Evolutionary conservation across 2,797 vertebrate species (phyloP).

Genomic region (Liasis olivaceus): DNA sequence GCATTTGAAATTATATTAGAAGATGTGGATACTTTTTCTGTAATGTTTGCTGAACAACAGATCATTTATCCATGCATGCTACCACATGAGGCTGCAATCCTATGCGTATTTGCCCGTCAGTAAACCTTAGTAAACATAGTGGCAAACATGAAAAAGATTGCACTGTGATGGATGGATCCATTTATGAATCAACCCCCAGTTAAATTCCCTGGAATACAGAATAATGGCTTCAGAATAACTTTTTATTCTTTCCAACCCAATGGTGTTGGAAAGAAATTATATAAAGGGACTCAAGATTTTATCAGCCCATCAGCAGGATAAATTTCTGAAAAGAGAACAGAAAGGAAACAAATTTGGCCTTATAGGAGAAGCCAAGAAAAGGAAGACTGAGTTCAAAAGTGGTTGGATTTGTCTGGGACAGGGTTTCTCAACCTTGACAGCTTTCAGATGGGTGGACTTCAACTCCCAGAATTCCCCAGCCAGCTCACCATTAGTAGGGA

Average conservation of each 20-base stretch:
- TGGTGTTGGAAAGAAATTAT: neutral
- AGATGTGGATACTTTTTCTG: neutral
- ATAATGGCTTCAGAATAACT: neutral
- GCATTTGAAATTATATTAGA: neutral
- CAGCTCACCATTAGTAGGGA: neutral
- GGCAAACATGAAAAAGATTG: neutral
- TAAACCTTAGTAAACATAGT: neutral
- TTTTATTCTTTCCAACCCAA: neutral
- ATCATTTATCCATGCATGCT: neutral
- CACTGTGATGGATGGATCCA: neutral
- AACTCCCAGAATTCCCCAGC: too few species aligned
- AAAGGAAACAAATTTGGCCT: neutral
- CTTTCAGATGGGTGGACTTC: too few species aligned
- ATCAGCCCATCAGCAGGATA: neutral
- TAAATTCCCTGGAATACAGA: neutral
- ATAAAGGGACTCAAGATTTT: neutral
- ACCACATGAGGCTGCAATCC: neutral
- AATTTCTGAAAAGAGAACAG: neutral
- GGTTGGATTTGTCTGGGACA: neutral
- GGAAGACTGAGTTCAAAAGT: neutral
- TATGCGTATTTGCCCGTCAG: neutral
- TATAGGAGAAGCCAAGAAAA: neutral
- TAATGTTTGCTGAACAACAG: neutral
- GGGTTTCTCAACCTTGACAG: too few species aligned
- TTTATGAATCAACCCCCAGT: neutral